Evolutionary conservation across 64 coral and sea anemone species (phyloP).

Genomic region (Actinia equina): DNA sequence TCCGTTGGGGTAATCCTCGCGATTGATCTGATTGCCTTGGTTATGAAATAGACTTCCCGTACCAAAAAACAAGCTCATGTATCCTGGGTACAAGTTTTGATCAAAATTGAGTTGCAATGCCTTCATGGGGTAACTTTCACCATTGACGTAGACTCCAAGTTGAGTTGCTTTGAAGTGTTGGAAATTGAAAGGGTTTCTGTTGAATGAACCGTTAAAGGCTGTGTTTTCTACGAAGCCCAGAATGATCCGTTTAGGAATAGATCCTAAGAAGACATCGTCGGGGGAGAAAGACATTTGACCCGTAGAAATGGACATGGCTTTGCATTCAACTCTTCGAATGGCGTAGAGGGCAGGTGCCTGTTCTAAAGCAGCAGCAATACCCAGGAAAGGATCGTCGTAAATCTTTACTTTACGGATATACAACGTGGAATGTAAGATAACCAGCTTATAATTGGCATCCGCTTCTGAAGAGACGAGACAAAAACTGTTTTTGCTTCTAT

Average conservation of each 20-base stretch:
- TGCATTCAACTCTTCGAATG: constrained; percentile 12
- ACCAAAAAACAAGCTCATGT: constrained; percentile 25
- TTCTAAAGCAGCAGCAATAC: neutral
- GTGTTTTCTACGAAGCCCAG: constrained; percentile 8
- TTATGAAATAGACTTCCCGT: constrained; percentile 16
- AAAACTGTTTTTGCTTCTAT: constrained; percentile 16
- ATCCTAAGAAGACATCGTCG: constrained; percentile 31
- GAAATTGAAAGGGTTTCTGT: constrained; percentile 24
- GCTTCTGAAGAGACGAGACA: neutral
- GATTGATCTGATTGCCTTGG: neutral
- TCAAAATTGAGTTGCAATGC: constrained; percentile 12
- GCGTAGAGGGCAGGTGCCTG: neutral
- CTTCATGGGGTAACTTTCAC: neutral
- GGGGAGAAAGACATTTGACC: neutral
- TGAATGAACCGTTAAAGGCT: neutral
- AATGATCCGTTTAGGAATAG: constrained; percentile 5
- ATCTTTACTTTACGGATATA: neutral
- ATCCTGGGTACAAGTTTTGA: constrained; percentile 12
- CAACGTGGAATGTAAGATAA: neutral
- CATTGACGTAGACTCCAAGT: constrained; percentile 14
- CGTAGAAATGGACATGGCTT: constrained; percentile 3
- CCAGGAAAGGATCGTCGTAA: neutral
- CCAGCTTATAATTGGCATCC: constrained; percentile 7
- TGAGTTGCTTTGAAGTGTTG: constrained; percentile 25
- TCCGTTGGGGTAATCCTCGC: neutral